A percentile compares a stretch with the other conserved stretches of the same genome.
phyloP scores from a whole-genome alignment of 1,140 invertebrate species.

The Drosophila micromelanica region DNA sequence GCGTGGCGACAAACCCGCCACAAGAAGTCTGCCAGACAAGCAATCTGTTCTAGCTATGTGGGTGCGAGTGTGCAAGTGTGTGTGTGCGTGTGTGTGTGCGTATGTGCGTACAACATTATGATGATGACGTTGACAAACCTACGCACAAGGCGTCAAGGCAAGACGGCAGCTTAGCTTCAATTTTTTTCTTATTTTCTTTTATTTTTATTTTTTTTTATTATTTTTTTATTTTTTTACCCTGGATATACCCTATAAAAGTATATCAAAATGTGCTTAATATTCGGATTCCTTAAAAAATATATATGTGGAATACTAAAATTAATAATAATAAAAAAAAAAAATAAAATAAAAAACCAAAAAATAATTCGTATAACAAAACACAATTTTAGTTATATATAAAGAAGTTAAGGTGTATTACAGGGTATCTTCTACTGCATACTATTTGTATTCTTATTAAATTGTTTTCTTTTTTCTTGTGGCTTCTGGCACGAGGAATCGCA shows the following conservation, averaged over 20 bases:
- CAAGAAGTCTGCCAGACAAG: constrained; percentile 29
- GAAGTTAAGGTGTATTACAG: neutral
- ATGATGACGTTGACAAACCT: constrained; percentile 79
- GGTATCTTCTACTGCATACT: neutral
- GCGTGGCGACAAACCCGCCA: constrained; percentile 1
- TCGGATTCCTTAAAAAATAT: too few relatives aligned
- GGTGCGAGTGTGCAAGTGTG: constrained; percentile 1
- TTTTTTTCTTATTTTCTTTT: constrained; percentile 33
- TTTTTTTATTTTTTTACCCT: constrained; percentile 8
- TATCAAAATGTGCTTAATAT: too few relatives aligned
- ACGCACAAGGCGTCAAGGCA: constrained; percentile 59
- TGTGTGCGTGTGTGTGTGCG: constrained; percentile 15
- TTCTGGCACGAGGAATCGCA: constrained; percentile 47
- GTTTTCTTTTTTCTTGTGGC: neutral
- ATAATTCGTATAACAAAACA: too few relatives aligned
- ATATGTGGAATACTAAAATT: too few relatives aligned
- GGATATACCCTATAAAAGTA: too few relatives aligned
- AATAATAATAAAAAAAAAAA: too few relatives aligned
- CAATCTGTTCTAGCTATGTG: constrained; percentile 16
- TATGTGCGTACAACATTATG: constrained; percentile 51
- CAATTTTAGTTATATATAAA: too few relatives aligned
- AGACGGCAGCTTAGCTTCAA: constrained; percentile 58
- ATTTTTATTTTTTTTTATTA: constrained; percentile 1
- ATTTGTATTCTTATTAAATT: neutral
- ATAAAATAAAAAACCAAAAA: too few relatives aligned